Base-by-base conservation (phyloP, 2,888 invertebrate species). In the Leptopilina syphax region DNA sequence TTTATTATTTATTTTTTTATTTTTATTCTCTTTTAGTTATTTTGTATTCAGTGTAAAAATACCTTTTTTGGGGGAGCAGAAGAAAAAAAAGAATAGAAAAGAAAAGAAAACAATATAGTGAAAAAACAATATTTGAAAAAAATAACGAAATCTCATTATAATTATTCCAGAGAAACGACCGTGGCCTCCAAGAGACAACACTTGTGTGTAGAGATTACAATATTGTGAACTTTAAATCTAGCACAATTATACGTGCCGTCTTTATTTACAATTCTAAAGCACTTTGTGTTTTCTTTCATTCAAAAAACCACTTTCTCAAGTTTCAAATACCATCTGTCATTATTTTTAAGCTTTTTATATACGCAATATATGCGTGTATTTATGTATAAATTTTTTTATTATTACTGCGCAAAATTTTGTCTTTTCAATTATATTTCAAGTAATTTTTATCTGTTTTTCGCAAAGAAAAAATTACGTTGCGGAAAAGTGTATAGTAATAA, bases 151-250 rank as follows among this genome's bases (percentile, higher is more conserved):
- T 73, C 73, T 57, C 73, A 73, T 73, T 73, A 57, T 57, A 8
- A 73, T 73, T 73, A 57, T 34, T 57, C 54, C 73, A 73, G 73
- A 57, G 34, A 73, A 73, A 57, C 73, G 73, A 73, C 73, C 73
- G 34, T 73, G 54, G 73, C 73, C 73, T 73, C 73, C 73, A 57
- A 27, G 34, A 73, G 34, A 73, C 73, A 73, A 12, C n/a, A 70
- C 70, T 50, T 27, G 60, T 63, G 24, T 63, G 24, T 63, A 24
- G 8, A 18, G 18, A 63, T 63, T 63, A 63, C 65, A 73, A n/a
- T 73, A 73, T 73, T 73, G 57, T 57, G 70, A 70, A 73, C 73
- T 73, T 73, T 73, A 73, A 57, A 73, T 73, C 54, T 73, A 73
- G 34, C 34, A 54, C 73, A 73, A 57, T 73, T 57, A 73, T 73